Evolutionary conservation across 2,113 vertebrate species (phyloP).

Genomic region (Leiothrix lutea): DNA sequence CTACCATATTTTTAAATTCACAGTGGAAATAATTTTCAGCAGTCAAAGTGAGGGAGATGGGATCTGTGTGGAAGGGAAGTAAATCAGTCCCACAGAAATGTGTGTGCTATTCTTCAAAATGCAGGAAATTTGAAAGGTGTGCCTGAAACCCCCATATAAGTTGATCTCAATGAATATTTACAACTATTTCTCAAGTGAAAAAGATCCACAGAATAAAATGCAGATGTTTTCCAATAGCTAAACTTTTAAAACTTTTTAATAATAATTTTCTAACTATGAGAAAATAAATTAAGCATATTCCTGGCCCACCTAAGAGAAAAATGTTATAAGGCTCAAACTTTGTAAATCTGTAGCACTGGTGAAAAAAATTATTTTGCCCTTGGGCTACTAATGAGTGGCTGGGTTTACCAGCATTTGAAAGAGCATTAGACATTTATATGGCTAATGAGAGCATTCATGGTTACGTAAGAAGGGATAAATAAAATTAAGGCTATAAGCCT

Average conservation of each 20-base stretch:
- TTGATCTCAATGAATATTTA: not conserved
- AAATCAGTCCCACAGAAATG: not conserved
- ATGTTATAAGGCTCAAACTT: not conserved
- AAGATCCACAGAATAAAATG: not conserved
- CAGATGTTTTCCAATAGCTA: not conserved
- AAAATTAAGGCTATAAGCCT: conserved; percentile 22
- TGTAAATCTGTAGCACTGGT: not conserved
- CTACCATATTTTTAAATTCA: not conserved
- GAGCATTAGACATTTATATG: not conserved
- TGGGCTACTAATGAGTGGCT: not conserved
- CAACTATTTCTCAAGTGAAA: not conserved
- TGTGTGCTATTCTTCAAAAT: not conserved
- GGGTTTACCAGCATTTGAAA: conserved; percentile 24
- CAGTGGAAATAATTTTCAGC: not conserved
- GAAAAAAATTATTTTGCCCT: conserved; percentile 18
- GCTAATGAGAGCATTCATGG: conserved; percentile 34
- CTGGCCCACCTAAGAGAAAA: not conserved
- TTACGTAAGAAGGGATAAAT: conserved; percentile 31
- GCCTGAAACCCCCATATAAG: not conserved
- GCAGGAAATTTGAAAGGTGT: not conserved
- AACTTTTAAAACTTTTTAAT: not conserved
- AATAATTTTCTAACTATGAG: not conserved
- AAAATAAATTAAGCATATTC: not conserved
- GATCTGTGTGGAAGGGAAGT: not conserved
- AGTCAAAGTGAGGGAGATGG: not conserved